Conservation (phyloP, 2,797 vertebrate species). For the Champsocephalus esox region DNA sequence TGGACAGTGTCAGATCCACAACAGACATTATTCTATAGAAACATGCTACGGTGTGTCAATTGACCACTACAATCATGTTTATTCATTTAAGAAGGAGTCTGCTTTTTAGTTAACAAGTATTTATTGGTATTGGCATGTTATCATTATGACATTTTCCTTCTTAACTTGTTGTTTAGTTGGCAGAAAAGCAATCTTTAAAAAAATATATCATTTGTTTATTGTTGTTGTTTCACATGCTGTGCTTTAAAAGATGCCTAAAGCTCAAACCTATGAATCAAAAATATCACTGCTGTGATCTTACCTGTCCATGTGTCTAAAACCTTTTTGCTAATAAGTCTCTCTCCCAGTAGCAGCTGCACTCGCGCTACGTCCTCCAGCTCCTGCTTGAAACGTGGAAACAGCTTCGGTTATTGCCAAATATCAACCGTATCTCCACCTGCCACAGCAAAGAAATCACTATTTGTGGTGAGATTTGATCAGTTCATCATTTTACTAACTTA, state of each 20-base stretch:
- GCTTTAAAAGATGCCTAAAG: not conserved
- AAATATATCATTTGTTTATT: not conserved
- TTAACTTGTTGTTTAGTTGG: not conserved
- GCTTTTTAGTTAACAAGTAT: no score
- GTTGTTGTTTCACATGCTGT: not conserved
- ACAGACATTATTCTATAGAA: not conserved
- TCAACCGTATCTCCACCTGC: slow-evolving; percentile 92
- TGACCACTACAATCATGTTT: no score
- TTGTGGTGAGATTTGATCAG: slow-evolving; percentile 85
- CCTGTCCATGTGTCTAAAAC: not conserved
- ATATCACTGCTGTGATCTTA: not conserved
- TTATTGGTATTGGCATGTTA: no score
- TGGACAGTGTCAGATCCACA: not conserved
- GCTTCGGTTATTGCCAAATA: slow-evolving; percentile 91
- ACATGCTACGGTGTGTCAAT: not conserved
- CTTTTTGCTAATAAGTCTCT: slow-evolving; percentile 61
- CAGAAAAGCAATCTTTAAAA: not conserved
- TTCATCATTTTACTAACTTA: not conserved
- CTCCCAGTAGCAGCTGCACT: slow-evolving; percentile 94
- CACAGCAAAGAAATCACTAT: slow-evolving; percentile 95
- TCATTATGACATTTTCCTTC: not conserved
- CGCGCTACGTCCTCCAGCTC: slow-evolving; percentile 93
- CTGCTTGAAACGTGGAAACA: slow-evolving; percentile 91
- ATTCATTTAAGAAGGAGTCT: no score
- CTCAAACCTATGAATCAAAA: not conserved